Evolutionary conservation across 2,797 vertebrate species (phyloP), one percentile per base, ranked within the genome.

Genomic region (Phoxinus dragarum): DNA sequence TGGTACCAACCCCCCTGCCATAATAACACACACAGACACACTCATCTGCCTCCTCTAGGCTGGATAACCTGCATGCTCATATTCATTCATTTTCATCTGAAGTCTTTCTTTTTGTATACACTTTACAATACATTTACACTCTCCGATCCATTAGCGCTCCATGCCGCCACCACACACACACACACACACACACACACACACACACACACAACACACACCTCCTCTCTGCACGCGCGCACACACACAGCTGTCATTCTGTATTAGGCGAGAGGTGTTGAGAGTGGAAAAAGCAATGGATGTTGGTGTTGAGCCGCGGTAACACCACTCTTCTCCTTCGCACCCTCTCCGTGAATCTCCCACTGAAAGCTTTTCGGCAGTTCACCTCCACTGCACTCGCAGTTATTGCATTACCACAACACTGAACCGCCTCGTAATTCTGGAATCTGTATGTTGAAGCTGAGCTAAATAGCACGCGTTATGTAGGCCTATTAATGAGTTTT

Each of bases 231-330:
- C 86, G 71, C 75, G 73, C 75, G 71, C 64, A 80, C 84, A 66
- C 86, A 81, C 87, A 86, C 91, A 92, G 91, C 92, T 94, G 93
- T 91, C 92, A 91, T 88, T 90, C 71, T 91, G 68, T 84, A 88
- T 92, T 87, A 87, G 83, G 86, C 86, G 88, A 77, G 89, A 91
- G 91, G 90, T 88, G 71, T 87, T 82, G 82, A 86, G 85, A 90
- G 88, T 88, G 71, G 90, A 89, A 87, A 86, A 89, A 92, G 86
- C 85, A 36, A 89, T 85, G 84, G 84, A 89, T 90, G 86, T 86
- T 89, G 89, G 82, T 83, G 68, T 82, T 88, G 79, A 89, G 88
- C 38, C 69, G 54, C 54, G 87, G 47, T 84, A 86, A 84, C 80
- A 87, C 79, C 85, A 86, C 89, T 84, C 74, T 86, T 68, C 84